Evolutionary conservation across 2,797 vertebrate genomes (phyloP).

Genomic region (Acrossocheilus fasciatus): DNA sequence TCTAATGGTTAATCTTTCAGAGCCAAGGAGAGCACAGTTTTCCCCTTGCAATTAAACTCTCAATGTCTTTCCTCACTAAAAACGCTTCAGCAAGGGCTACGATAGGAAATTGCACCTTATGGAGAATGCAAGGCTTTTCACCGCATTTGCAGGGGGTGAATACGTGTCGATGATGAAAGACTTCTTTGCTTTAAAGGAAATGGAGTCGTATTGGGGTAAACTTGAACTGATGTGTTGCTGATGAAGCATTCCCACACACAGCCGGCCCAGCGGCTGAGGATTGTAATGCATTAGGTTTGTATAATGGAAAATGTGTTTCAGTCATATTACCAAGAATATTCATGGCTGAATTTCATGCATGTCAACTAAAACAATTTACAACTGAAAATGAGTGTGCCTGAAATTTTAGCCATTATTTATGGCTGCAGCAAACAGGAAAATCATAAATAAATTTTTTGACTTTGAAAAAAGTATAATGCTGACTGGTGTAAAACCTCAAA

Average conservation of each 20-base stretch:
- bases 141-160: conserved; percentile 15
- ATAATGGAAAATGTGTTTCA: conserved; percentile 51
- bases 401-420: conserved; percentile 31
- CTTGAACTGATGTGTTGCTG: conserved; percentile 55
- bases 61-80: conserved; percentile 42
- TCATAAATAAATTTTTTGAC: conserved; percentile 23
- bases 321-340: conserved; percentile 47
- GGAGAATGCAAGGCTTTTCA: conserved; percentile 4
- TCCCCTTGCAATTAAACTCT: conserved; percentile 50
- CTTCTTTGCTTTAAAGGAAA: conserved; percentile 26
- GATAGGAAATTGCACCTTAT: conserved; percentile 4
- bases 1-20: conserved; percentile 57
- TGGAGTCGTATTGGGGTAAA: conserved; percentile 44
- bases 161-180: conserved; percentile 35
- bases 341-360: conserved; percentile 48
- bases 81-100: not conserved
- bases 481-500: conserved; percentile 20
- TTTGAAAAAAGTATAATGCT: conserved; percentile 34
- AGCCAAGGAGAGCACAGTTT: conserved; percentile 42
- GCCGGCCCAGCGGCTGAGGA: conserved; percentile 18
- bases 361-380: conserved; percentile 48
- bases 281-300: conserved; percentile 49
- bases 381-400: conserved; percentile 33
- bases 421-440: conserved; percentile 15
- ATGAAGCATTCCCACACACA: conserved; percentile 45